Base-by-base conservation (phyloP, 1,140 invertebrate species). In the Vanessa atalanta region DNA sequence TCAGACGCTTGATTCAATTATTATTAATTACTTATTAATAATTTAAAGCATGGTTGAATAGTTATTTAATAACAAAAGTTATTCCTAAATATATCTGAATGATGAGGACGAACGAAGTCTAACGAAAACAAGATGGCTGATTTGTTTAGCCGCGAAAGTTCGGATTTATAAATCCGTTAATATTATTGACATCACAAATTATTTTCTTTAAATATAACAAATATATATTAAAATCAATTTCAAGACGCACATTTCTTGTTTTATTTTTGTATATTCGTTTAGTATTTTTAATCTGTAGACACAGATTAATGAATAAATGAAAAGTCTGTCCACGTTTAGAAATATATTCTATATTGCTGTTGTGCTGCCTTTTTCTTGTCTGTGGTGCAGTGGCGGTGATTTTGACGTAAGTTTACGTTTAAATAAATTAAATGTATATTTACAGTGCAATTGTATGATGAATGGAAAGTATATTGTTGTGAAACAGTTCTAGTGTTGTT, bases 141-240 rank as follows among this genome's bases (percentile, higher is more conserved):
- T 11, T 23, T 23, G 1, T 57, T 11, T 2, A 11, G 20, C 23
- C 16, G 9, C 8, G 9, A 12, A 23, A 14, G 12, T 57, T 7
- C 5, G n/a, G 23, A 57, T 26, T 16, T 13, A 15, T 31, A 4
- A 57, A 23, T 57, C 53, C 53, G n/a, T n/a, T 20, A 57, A 57
- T 57, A 57, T 23, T 23, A 57, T 20, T 57, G 53, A 57, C 53
- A 57, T 57, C 53, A 57, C 53, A 57, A 57, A 57, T 57, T 57
- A n/a, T 57, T 57, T 57, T 11, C 53, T 20, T 57, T 11, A 57
- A 23, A 57, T 57, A 55, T 55, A 57, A 57, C 53, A 23, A 57
- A 57, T 23, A 23, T 16, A 12, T 13, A 57, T 57, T 57, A 57
- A 57, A 57, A 23, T 23, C 20, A 12, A 57, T 12, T 15, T 12